Conservation (phyloP, 2,888 invertebrate species). For the Criorhina ranunculi region DNA sequence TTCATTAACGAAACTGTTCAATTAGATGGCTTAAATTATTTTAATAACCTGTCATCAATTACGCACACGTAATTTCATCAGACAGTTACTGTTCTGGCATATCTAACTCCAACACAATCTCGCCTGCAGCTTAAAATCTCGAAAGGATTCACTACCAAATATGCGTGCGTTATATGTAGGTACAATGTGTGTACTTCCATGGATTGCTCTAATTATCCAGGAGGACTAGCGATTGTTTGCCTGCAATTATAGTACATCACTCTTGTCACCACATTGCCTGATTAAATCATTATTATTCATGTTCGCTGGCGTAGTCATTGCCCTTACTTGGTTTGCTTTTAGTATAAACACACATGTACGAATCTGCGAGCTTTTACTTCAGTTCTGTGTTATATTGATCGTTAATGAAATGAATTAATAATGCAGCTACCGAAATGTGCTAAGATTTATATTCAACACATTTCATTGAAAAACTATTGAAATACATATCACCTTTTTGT, state of each 20-base stretch:
- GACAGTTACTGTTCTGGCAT: not conserved
- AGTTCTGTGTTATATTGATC: too few species aligned
- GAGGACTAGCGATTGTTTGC: conserved; percentile 46
- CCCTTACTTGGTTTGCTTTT: conserved; percentile 31
- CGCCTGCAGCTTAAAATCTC: conserved; percentile 28
- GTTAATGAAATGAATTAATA: too few species aligned
- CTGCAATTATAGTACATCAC: conserved; percentile 53
- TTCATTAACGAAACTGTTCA: conserved; percentile 38
- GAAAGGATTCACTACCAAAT: conserved; percentile 5
- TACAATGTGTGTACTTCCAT: conserved; percentile 11
- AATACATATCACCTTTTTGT: too few species aligned
- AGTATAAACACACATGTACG: too few species aligned
- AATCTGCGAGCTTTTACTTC: too few species aligned
- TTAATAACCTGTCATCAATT: conserved; percentile 56
- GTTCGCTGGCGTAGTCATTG: conserved; percentile 34
- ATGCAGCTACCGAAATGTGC: too few species aligned
- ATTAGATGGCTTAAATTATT: conserved; percentile 39
- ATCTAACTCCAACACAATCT: not conserved
- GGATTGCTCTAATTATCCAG: conserved; percentile 35
- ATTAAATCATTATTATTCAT: conserved; percentile 54
- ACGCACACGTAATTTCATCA: conserved; percentile 15
- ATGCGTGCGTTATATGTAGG: conserved; percentile 21
- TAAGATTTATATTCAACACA: too few species aligned
- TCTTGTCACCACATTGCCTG: conserved; percentile 61
- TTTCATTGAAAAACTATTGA: too few species aligned